Evolutionary conservation across 2,113 vertebrate species (phyloP).

Genomic region (Amphiprion ocellaris): DNA sequence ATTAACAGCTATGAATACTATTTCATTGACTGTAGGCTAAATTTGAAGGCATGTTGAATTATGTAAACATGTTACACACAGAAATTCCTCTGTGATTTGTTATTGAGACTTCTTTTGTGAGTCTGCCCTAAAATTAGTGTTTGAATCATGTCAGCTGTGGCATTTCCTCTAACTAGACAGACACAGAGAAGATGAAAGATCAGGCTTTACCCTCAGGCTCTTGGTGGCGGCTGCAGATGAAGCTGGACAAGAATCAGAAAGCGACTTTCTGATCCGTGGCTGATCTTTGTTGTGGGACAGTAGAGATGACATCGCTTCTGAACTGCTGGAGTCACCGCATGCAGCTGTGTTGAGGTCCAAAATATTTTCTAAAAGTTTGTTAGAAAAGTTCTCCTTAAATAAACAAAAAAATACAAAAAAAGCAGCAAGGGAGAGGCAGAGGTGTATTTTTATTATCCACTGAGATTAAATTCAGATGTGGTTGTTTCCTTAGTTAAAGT

Average conservation of each 20-base stretch:
- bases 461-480: background rate
- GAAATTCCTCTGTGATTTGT: conserved; percentile 31
- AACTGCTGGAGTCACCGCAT: conserved; percentile 40
- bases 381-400: background rate
- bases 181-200: conserved; percentile 10
- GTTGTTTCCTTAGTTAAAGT: conserved; percentile 27
- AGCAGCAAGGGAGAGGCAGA: background rate
- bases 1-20: background rate
- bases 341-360: conserved; percentile 32
- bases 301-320: conserved; percentile 74
- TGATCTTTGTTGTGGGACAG: conserved; percentile 74
- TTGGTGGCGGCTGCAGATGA: conserved; percentile 59
- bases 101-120: background rate
- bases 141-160: conserved; percentile 34
- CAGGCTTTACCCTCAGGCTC: conserved; percentile 72
- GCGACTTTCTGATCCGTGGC: conserved; percentile 56
- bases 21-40: background rate
- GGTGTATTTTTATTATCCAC: conserved; percentile 3
- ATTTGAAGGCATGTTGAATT: background rate
- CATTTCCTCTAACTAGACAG: conserved; percentile 59
- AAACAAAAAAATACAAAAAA: background rate
- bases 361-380: conserved; percentile 2
- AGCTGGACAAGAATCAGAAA: conserved; percentile 66
- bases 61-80: background rate
- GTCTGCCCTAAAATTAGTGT: conserved; percentile 25